Evolutionary conservation across 2,113 vertebrate genomes (phyloP), one percentile per base, ranked within the genome.

Genomic region (Poecile atricapillus): DNA sequence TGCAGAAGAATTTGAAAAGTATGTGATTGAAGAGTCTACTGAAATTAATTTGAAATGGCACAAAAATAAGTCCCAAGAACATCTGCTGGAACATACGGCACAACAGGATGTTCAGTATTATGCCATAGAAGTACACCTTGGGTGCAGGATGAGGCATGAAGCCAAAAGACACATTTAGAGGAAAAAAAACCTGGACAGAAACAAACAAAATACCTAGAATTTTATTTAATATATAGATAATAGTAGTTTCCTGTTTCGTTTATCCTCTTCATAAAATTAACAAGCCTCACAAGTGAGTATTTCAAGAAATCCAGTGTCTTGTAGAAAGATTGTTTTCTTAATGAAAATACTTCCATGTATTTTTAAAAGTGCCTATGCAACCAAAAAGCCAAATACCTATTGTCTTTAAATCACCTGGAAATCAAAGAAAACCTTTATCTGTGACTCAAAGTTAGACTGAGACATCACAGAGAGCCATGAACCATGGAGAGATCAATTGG

Each of bases 11-110:
- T 28, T 6, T 5, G 33, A 79, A 76, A 31, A 58, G 33, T 69
- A 65, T 0, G 0, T 24, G 64, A 65, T 33, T 49, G 71, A 84
- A 68, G 25, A 85, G 65, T 55, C 39, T 55, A 83, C 25, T 44
- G 20, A 89, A 85, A 83, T 65, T 13, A 37, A 87, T 92, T 91
- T 95, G 20, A 92, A 92, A 91, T 71, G n/a, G 44, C 33, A 0
- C 49, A 89, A 89, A 95, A 89, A 73, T 58, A 69, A 94, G 52
- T 82, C 91, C 60, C 74, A 75, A 67, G 28, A 93, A 97, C 91
- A 93, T 94, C 93, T 96, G 87, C 27, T 87, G 63, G 77, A 89
- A 82, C 84, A 93, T 76, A 94, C 0, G 33, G 70, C 81, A 76
- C 4, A 12, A 85, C 62, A 95, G 59, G 89, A 95, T 93, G 35